Base-by-base conservation (phyloP, 1,140 invertebrate species). In the Pseudoatta argentina region DNA sequence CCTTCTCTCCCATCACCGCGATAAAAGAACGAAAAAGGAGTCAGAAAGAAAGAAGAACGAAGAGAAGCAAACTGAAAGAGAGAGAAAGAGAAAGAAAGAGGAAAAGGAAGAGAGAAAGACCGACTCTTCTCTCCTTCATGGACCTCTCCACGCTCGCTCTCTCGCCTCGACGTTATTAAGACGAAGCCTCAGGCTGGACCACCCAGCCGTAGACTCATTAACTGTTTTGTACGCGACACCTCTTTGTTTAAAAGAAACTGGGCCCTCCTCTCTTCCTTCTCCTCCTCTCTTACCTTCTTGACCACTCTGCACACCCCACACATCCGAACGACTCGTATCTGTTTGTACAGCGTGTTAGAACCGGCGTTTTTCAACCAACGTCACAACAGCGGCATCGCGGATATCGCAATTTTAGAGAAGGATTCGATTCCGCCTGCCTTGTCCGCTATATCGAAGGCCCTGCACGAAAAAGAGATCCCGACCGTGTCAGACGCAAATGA, bases 131-230 rank as follows among this genome's bases (percentile, higher is more conserved):
- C 76, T 88, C 87, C 86, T 76, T 81, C 78, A 77, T 76, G 78
- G 78, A 66, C 76, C 30, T 85, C 90, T 91, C 87, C 92, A 87
- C 85, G 87, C 83, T 88, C 91, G 91, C 89, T 88, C 93, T 91
- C 91, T 93, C 92, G 88, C 90, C 93, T 92, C 92, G 88, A 92
- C 92, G 91, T 94, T 94, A 95, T 95, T 94, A 94, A 94, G 94
- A 94, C 91, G 91, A 85, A 91, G 93, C 94, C 94, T 87, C 86
- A 79, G 93, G 92, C 94, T 92, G 93, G 94, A 95, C 94, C 94
- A 95, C 94, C 94, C 94, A 94, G 92, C 91, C 92, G 91, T 93
- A 92, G 94, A 93, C 93, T 94, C 92, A 94, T 94, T 94, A 94
- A 93, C 93, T 93, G 93, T 94, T 94, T 94, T 94, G 92, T 94